Conservation (phyloP, 2,888 invertebrate genomes). For the Drymonia ruficornis region DNA sequence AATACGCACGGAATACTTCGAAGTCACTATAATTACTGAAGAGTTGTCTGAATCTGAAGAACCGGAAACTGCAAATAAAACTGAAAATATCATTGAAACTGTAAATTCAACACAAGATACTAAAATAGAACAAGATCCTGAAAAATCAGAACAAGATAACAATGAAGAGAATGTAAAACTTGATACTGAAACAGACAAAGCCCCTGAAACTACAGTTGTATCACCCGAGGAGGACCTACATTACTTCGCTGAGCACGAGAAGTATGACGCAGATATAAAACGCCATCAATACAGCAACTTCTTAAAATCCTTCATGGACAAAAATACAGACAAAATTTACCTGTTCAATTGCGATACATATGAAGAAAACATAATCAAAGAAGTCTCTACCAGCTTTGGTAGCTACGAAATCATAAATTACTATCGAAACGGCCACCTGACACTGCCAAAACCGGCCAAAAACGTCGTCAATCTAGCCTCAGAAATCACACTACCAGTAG, state of each 20-base stretch:
- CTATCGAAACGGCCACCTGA: conserved; percentile 67
- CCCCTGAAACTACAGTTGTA: neutral
- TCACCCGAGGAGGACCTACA: neutral
- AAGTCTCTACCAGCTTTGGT: conserved; percentile 58
- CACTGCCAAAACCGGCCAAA: conserved; percentile 51
- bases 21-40: conserved; percentile 68
- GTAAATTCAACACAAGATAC: conserved; percentile 17
- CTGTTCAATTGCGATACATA: conserved; percentile 72
- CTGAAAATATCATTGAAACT: conserved; percentile 4
- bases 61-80: conserved; percentile 14
- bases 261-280: conserved; percentile 65
- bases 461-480: conserved; percentile 61
- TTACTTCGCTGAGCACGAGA: conserved; percentile 71
- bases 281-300: conserved; percentile 59
- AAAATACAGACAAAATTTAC: conserved; percentile 54
- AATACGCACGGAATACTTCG: conserved; percentile 46
- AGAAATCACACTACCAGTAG: conserved; percentile 66
- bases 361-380: conserved; percentile 66
- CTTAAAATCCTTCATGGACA: conserved; percentile 52
- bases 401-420: conserved; percentile 67
- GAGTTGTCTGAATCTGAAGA: conserved; percentile 63
- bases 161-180: conserved; percentile 9
- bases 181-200: neutral
- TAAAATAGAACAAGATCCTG: conserved; percentile 23
- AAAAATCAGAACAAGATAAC: too few relatives aligned